These are phyloP conservation scores for Diphyllodes magnificus DNA, from an alignment of 2,113 vertebrate genomes.

Conservation along the genomic window DNA sequence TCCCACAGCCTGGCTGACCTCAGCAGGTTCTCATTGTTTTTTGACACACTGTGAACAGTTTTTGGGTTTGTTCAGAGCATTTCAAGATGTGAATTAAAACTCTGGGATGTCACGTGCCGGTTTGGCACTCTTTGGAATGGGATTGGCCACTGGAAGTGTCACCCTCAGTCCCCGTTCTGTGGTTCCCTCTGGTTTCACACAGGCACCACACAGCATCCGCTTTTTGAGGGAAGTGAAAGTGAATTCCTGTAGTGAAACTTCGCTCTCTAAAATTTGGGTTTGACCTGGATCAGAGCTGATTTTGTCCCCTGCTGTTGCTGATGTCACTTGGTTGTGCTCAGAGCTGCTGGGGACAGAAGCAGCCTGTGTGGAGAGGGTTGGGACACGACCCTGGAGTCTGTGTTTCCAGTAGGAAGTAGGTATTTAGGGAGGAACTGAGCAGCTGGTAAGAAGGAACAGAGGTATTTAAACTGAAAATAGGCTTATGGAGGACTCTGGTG, in stretches of 20 bases:
- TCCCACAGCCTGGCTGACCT: neutral
- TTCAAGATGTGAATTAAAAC: neutral
- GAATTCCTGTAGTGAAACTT: neutral
- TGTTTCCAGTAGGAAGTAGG: neutral
- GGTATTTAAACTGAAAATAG: neutral
- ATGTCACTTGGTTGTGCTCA: neutral
- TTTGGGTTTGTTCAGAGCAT: neutral
- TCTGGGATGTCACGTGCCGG: rapidly evolving
- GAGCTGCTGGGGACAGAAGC: neutral
- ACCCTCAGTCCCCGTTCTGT: rapidly evolving
- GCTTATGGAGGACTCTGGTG: neutral
- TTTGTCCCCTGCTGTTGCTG: neutral
- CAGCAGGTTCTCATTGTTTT: rapidly evolving
- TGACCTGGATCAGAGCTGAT: rapidly evolving
- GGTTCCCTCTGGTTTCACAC: neutral
- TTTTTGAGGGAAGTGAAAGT: neutral
- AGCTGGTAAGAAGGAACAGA: neutral
- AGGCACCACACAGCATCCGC: neutral
- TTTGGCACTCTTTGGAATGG: neutral
- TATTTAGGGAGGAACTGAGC: neutral
- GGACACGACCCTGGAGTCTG: neutral
- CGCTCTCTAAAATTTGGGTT: neutral
- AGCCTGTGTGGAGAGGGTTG: neutral
- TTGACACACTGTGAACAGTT: rapidly evolving
- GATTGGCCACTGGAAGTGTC: neutral